A percentile compares a stretch with the other conserved stretches of the same genome.
Evolutionary conservation across 1,140 invertebrate species (phyloP).

Genomic region (Drosophila trapezifrons): DNA sequence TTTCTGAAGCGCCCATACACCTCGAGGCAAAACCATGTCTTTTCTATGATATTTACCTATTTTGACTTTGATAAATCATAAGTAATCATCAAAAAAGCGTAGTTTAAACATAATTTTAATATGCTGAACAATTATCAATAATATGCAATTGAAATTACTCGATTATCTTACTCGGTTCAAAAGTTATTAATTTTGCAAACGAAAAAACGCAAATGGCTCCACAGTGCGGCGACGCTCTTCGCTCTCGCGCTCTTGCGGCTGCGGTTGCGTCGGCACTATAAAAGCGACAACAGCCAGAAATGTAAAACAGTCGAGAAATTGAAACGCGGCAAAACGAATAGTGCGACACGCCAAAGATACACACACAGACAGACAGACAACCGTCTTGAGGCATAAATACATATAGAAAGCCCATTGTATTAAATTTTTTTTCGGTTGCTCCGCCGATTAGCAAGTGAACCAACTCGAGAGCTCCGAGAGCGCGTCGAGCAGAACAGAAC

Average conservation of each 20-base stretch:
- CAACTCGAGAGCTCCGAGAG: constrained; percentile 32
- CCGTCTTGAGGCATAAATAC: constrained; percentile 51
- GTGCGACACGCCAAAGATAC: constrained; percentile 36
- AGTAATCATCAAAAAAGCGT: too few species aligned
- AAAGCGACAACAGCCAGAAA: constrained; percentile 57
- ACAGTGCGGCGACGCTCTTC: neutral
- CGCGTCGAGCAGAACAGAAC: constrained; percentile 18
- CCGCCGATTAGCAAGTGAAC: constrained; percentile 70
- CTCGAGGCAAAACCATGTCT: too few species aligned
- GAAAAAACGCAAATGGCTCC: too few species aligned
- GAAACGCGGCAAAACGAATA: constrained; percentile 53
- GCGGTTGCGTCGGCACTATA: constrained; percentile 51
- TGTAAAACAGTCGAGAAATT: constrained; percentile 69
- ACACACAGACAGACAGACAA: constrained; percentile 9
- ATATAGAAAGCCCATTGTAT: constrained; percentile 45
- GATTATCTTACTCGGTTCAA: too few species aligned
- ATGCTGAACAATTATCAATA: too few species aligned
- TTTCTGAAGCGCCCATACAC: too few species aligned
- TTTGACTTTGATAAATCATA: too few species aligned
- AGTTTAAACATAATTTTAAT: too few species aligned
- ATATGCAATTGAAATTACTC: too few species aligned
- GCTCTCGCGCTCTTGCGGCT: constrained; percentile 12
- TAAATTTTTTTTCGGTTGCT: constrained; percentile 62
- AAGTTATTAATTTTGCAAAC: too few species aligned
- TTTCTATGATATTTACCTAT: too few species aligned